These are phyloP conservation scores for Folsomia manolachei DNA, from an alignment of 2,888 invertebrate species.

Conservation along the genomic window DNA sequence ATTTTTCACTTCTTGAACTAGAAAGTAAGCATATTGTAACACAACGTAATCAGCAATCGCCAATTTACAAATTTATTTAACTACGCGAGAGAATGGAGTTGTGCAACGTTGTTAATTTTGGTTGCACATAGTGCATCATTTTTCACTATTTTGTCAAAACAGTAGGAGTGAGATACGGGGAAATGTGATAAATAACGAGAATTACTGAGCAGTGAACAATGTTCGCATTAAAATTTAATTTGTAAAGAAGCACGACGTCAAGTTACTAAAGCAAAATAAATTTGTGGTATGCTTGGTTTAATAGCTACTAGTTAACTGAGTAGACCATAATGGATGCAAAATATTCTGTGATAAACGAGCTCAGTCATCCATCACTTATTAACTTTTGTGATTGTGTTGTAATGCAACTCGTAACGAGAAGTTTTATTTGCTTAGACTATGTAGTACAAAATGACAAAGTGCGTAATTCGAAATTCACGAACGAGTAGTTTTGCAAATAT, in stretches of 20 bases:
- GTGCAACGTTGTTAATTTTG: not conserved
- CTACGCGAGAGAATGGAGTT: not conserved
- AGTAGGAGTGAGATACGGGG: too few species aligned
- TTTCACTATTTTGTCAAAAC: too few species aligned
- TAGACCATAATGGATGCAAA: too few species aligned
- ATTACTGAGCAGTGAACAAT: too few species aligned
- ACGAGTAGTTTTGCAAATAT: not conserved
- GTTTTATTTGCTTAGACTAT: too few species aligned
- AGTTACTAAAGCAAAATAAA: not conserved
- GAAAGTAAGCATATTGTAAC: not conserved
- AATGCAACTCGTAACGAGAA: too few species aligned
- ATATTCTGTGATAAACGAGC: constrained; percentile 10
- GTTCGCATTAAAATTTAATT: not conserved
- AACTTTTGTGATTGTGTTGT: not conserved
- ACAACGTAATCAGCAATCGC: not conserved
- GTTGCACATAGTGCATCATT: not conserved
- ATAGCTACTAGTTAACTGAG: not conserved
- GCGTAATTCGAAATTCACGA: not conserved
- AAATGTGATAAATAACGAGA: not conserved
- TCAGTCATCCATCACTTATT: constrained; percentile 14
- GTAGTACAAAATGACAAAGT: too few species aligned
- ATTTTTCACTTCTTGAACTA: not conserved
- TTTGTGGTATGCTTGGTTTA: too few species aligned
- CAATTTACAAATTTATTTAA: not conserved
- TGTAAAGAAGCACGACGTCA: not conserved